Percentiles rank a stretch among this genome's conserved stretches.
Conservation (phyloP, 1,140 invertebrate species). For the Drosophila erecta region DNA sequence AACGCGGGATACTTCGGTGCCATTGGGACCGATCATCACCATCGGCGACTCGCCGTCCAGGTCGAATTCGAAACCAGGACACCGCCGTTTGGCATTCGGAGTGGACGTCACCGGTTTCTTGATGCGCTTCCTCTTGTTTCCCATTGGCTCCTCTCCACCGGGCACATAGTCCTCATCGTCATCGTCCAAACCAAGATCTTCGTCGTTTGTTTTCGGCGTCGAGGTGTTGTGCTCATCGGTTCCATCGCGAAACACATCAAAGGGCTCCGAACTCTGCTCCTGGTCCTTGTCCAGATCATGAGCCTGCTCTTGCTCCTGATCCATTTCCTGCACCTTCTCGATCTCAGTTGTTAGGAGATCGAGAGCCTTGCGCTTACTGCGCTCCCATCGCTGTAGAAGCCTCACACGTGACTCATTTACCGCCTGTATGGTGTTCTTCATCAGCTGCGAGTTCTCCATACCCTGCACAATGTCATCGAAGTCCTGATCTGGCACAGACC, state of each 20-base stretch:
- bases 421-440: conserved; percentile 43
- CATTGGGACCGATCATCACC: conserved; percentile 75
- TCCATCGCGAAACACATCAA: conserved; percentile 45
- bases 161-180: conserved; percentile 68
- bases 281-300: conserved; percentile 1
- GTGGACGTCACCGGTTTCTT: conserved; percentile 47
- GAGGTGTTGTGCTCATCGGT: conserved; percentile 56
- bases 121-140: conserved; percentile 48
- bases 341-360: conserved; percentile 62
- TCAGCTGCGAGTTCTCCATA: conserved; percentile 31
- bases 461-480: conserved; percentile 12
- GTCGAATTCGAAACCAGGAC: conserved; percentile 58
- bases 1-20: conserved; percentile 63
- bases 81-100: conserved; percentile 23
- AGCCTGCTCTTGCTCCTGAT: conserved; percentile 15
- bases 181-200: conserved; percentile 28
- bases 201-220: conserved; percentile 60
- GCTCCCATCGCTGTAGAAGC: conserved; percentile 58
- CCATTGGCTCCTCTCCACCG: neutral
- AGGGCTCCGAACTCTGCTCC: conserved; percentile 21
- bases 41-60: conserved; percentile 32
- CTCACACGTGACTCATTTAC: conserved; percentile 53
- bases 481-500: neutral
- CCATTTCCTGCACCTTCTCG: conserved; percentile 60
- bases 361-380: conserved; percentile 56